Evolutionary conservation across 2,113 vertebrate genomes (phyloP).

Genomic region (Synodontis membranacea): DNA sequence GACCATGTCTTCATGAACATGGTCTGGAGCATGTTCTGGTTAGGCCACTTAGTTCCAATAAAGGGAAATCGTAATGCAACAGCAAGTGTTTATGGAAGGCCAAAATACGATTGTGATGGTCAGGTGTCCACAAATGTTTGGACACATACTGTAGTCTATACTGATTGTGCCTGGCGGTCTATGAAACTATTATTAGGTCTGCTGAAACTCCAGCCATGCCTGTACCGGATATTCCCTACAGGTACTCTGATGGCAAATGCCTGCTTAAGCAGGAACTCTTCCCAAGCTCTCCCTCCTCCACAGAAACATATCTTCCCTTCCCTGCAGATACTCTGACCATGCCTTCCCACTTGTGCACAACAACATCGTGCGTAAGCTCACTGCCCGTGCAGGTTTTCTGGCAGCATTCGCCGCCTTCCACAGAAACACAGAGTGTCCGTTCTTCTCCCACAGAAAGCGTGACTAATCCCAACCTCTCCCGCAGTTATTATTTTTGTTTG

Average conservation of each 20-base stretch:
- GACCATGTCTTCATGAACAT: neutral
- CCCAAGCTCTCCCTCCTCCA: neutral
- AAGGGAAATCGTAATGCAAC: neutral
- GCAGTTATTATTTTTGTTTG: neutral
- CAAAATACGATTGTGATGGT: too few relatives aligned
- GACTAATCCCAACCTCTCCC: neutral
- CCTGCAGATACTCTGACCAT: neutral
- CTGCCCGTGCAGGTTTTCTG: neutral
- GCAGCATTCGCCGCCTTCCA: neutral
- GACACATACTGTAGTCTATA: neutral
- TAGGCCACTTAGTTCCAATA: neutral
- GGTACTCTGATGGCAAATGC: neutral
- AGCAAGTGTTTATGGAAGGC: too few relatives aligned
- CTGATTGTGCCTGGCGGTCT: neutral
- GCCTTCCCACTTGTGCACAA: constrained; percentile 1
- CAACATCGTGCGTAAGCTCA: neutral
- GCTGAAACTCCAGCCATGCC: neutral
- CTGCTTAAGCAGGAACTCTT: neutral
- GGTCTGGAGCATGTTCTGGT: neutral
- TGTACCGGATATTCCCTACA: neutral
- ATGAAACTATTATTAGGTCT: neutral
- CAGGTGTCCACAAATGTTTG: neutral
- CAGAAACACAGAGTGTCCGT: neutral
- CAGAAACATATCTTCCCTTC: neutral
- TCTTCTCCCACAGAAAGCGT: neutral